Conservation (phyloP, 2,888 invertebrate genomes). For the Ypsolopha scabrella region DNA sequence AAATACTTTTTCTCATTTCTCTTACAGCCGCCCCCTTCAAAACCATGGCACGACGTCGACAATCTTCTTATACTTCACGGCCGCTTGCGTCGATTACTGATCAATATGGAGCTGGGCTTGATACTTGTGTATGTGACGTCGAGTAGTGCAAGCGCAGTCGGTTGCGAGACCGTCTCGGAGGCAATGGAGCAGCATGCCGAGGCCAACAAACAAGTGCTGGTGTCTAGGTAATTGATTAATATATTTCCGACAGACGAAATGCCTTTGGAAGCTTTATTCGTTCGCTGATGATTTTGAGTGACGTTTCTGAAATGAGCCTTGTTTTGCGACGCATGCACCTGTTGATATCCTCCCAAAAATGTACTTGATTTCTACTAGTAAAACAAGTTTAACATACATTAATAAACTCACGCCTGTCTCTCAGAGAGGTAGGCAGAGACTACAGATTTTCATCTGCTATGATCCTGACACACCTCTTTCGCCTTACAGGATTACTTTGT, state of each 20-base stretch:
- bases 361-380: no score
- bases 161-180: constrained; percentile 46
- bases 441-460: no score
- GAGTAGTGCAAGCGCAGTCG: constrained; percentile 65
- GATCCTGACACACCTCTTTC: no score
- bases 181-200: constrained; percentile 46
- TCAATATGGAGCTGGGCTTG: constrained; percentile 66
- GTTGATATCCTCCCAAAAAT: no score
- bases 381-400: no score
- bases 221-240: constrained; percentile 25
- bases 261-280: neutral
- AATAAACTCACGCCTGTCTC: no score
- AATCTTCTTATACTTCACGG: constrained; percentile 25
- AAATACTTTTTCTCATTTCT: no score
- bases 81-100: constrained; percentile 31
- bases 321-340: no score
- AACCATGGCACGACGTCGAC: constrained; percentile 18
- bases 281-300: neutral
- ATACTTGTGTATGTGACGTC: constrained; percentile 72
- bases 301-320: no score
- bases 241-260: neutral
- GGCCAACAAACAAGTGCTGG: constrained; percentile 24
- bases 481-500: no score
- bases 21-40: neutral
- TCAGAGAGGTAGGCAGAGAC: no score